Base-by-base conservation (phyloP, 1,140 invertebrate species). In the Andrena cerasifolii region DNA sequence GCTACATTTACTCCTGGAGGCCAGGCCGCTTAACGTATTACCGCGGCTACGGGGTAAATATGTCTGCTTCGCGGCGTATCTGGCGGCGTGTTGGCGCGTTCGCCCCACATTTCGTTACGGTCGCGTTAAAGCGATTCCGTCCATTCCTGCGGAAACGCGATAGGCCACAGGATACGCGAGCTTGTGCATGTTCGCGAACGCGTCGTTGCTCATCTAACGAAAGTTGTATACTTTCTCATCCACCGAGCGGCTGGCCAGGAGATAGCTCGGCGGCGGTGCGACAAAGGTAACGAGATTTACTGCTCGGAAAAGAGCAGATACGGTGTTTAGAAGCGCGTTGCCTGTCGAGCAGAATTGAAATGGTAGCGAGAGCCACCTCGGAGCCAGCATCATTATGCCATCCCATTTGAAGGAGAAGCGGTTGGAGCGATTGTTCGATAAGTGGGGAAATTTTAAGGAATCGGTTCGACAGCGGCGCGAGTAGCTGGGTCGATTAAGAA, bases 81-180 rank as follows among this genome's bases (percentile, higher is more conserved):
- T 28, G 58, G 14, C 12, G 61, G 21, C 28, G 40, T n/a, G 28
- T 28, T 24, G 12, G 67, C 67, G 76, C 51, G 59, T 56, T 40
- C 36, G 36, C 36, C 54, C 53, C 28, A 80, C 62, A 71, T 89
- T 89, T 87, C 78, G 87, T 88, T 86, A 89, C 71, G 82, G 67
- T 62, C 40, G 68, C 78, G 82, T 88, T 88, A 89, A 87, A 82
- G 80, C 75, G 82, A 66, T 80, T 79, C 71, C 85, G 89, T 82
- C 85, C 88, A 90, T 72, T 88, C 81, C 89, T 90, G 89, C 82
- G 89, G 90, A 91, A 91, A 91, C 83, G 85, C 86, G 90, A 91
- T 91, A 90, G 77, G 82, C 87, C 77, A 49, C n/a, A n/a, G n/a
- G n/a, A n/a, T 61, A 68, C 31, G 45, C 53, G 68, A 54, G 65